Conservation (phyloP, 2,113 vertebrate species). For the Eurypyga helias region DNA sequence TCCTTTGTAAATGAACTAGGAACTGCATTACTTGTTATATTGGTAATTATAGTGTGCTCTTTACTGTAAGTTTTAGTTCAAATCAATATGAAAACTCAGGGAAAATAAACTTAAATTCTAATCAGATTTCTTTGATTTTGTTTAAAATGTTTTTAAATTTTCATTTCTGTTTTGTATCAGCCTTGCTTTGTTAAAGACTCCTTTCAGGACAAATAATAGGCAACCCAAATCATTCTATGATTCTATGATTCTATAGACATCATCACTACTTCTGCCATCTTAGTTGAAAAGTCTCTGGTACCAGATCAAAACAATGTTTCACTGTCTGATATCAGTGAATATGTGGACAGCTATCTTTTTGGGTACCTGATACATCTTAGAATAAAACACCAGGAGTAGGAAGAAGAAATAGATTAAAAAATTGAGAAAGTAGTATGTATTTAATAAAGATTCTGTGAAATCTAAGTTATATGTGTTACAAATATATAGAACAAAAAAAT, state of each 20-base stretch:
- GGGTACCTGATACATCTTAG: not conserved
- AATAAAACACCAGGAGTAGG: not conserved
- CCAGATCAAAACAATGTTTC: not conserved
- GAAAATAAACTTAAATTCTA: not conserved
- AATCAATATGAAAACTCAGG: not conserved
- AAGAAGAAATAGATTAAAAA: not conserved
- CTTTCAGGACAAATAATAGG: not conserved
- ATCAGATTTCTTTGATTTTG: not conserved
- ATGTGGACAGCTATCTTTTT: not conserved
- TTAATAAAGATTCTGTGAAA: not conserved
- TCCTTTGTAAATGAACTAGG: not conserved
- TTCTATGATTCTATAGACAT: not conserved
- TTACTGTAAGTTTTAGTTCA: not conserved
- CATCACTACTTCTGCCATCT: not conserved
- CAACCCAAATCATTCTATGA: too few species aligned
- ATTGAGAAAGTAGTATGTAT: not conserved
- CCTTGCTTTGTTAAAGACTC: not conserved
- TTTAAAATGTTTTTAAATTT: not conserved
- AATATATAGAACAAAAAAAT: not conserved
- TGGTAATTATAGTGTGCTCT: not conserved
- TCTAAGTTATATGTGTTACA: not conserved
- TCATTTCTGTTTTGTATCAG: not conserved
- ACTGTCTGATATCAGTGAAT: not conserved
- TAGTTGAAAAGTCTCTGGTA: not conserved
- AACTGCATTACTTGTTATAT: not conserved